Base-by-base conservation (phyloP, 2,113 vertebrate genomes). In the Procavia capensis region DNA sequence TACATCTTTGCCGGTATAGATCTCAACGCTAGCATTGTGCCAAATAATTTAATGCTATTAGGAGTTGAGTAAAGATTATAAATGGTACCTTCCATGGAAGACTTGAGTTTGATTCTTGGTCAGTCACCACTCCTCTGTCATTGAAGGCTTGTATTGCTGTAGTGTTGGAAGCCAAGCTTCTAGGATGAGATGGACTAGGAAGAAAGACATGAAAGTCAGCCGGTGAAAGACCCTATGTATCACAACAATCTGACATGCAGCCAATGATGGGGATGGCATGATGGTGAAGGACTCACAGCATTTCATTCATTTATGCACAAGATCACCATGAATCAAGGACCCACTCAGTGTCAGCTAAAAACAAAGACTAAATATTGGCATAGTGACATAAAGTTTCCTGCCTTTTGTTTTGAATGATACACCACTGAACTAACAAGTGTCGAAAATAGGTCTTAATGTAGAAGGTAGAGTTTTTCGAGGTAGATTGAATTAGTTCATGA, bases 41-140 rank as follows among this genome's bases (percentile, higher is more conserved):
- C 59, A 83, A 85, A 79, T 25, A 75, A 90, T 83, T 64, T 88
- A 76, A 75, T 92, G n/a, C 19, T 90, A 17, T 85, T 79, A 24
- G 84, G 43, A 80, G 63, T 94, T 87, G 90, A 87, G 47, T 68
- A 72, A 91, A 45, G 31, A 76, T 63, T 45, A 27, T 36, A 70
- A 20, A 22, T 20, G 68, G 19, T 70, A 20, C 20, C 34, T 54
- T 17, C 13, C 14, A n/a, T 17, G 34, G 4, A 36, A 20, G 68
- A 54, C 50, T 16, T 54, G 11, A 2, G n/a, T 70, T 70, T 27
- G 16, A 36, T 70, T 70, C 68, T 19, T 70, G 68, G 19, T 19
- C 68, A 70, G n/a, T 70, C 29, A 34, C 3, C 11, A 34, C 31
- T 34, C 4, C 5, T 70, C 66, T 36, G 17, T 70, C n/a, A 70